Base-by-base conservation (phyloP, 2,888 invertebrate species). In the Cryptocheilus praepositus region DNA sequence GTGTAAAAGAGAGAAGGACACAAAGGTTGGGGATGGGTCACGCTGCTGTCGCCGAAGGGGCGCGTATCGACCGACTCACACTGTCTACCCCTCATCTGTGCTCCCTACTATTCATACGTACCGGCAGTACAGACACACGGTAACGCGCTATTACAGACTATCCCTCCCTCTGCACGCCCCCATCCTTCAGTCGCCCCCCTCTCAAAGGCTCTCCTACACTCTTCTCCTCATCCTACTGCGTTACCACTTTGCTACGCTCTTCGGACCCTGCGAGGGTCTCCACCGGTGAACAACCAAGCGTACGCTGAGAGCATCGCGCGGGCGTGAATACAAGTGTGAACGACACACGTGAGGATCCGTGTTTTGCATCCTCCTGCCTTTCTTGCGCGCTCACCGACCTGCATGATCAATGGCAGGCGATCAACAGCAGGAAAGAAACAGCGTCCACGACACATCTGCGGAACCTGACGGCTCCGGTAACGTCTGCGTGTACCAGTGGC, bases 21-120 rank as follows among this genome's bases (percentile, higher is more conserved):
- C 36, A 36, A 28, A 49, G 54, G 54, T 71, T 60, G 67, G 71
- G 74, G 71, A 64, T 68, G 69, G 65, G 71, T 70, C 74, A 74
- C 68, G 69, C 62, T 61, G 69, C 76, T 63, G 82, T 75, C 81
- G 76, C 77, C 80, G 67, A 80, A 77, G 76, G 82, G 82, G 80
- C 79, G 80, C 76, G 76, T 82, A 82, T 82, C 82, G 82, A 82
- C 81, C 82, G 74, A 78, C 78, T 76, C 70, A 52, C 64, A 57
- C 80, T 74, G 71, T 74, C 77, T 67, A 54, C 73, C 74, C 70
- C 76, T 70, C 68, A 69, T 58, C 69, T 76, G 63, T 70, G 67
- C 67, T 70, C 71, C 54, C 78, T 58, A 61, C 70, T 71, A 69
- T 75, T 77, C 75, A 67, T 78, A 77, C 70, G 73, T 75, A 77